Conservation (phyloP, 2,888 invertebrate species). For the Phengaris arion region DNA sequence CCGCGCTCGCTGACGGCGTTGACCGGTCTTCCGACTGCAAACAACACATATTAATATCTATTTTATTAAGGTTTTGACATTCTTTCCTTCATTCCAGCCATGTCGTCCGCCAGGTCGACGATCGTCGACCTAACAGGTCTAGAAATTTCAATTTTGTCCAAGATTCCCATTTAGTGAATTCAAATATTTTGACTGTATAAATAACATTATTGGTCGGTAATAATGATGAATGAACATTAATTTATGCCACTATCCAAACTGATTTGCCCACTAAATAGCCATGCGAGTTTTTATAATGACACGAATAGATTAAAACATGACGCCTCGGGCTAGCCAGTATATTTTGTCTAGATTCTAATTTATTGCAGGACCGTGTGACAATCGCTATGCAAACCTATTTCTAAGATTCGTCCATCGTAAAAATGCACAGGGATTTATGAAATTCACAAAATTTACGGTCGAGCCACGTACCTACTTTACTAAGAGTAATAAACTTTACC, state of each 20-base stretch:
- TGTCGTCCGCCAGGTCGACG: too few species aligned
- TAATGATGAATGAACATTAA: too few species aligned
- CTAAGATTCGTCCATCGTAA: slow-evolving; percentile 30
- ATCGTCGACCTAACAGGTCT: too few species aligned
- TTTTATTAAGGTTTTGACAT: not conserved
- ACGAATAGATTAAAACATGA: not conserved
- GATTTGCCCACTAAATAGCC: too few species aligned
- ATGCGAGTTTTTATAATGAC: too few species aligned
- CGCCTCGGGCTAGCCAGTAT: not conserved
- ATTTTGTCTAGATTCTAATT: slow-evolving; percentile 1
- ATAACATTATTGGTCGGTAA: too few species aligned
- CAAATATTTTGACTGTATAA: too few species aligned
- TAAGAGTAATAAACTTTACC: slow-evolving; percentile 12
- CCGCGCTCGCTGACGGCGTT: slow-evolving; percentile 71
- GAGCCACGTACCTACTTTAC: not conserved
- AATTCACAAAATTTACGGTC: not conserved
- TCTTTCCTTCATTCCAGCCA: too few species aligned
- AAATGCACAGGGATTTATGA: slow-evolving; percentile 29
- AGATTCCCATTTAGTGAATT: too few species aligned
- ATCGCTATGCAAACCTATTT: not conserved
- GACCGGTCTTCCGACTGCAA: slow-evolving; percentile 70
- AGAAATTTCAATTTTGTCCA: too few species aligned
- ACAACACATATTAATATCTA: not conserved
- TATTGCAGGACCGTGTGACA: not conserved
- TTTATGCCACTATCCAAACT: too few species aligned